Conservation (phyloP, 64 coral and sea anemone species). For the Cladopsammia gracilis region DNA sequence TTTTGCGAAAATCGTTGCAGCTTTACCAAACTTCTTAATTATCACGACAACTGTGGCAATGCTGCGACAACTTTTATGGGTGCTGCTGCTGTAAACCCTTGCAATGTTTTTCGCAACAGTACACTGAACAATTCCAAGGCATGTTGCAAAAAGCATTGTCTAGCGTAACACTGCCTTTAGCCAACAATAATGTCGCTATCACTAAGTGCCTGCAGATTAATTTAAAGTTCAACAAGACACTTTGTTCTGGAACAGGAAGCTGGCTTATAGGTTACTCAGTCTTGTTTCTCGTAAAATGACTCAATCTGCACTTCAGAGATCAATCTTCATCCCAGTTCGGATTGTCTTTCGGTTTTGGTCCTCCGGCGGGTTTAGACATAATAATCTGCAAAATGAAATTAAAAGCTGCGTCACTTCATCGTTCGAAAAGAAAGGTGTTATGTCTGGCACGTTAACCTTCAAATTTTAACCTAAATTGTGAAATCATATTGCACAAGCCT, state of each 20-base stretch:
- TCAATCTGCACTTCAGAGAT: not conserved
- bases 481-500: too few species aligned
- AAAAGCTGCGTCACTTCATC: not conserved
- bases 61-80: too few species aligned
- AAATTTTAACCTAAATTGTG: too few species aligned
- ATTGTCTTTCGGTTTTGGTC: constrained; percentile 91
- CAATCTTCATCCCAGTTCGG: constrained; percentile 93
- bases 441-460: too few species aligned
- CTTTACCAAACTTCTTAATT: too few species aligned
- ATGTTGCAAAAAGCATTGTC: not conserved
- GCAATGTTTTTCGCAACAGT: too few species aligned
- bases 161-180: not conserved
- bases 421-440: too few species aligned
- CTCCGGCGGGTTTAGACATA: constrained; percentile 97
- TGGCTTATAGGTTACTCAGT: not conserved
- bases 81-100: too few species aligned
- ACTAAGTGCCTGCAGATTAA: not conserved
- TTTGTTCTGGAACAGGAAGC: not conserved
- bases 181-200: not conserved
- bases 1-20: too few species aligned
- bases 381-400: constrained; percentile 82
- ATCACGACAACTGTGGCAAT: too few species aligned
- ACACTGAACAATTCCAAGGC: too few species aligned
- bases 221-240: constrained; percentile 25
- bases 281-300: not conserved